These are phyloP conservation scores for Rafetus swinhoei DNA, from an alignment of 2,113 vertebrate genomes.

Conservation along the genomic window DNA sequence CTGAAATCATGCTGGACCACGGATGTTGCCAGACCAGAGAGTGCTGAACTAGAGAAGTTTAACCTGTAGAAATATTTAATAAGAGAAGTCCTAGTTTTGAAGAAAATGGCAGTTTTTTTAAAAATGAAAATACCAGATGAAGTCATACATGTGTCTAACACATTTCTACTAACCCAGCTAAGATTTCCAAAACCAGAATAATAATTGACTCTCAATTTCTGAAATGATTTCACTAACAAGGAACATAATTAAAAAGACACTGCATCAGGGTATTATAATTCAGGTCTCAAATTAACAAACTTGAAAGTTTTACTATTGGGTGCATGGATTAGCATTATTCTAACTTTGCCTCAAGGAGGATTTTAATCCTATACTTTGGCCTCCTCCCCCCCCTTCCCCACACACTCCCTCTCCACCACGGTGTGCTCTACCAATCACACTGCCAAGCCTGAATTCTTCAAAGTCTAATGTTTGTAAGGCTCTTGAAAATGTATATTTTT, in stretches of 20 bases:
- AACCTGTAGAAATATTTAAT: neutral
- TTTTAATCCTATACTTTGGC: neutral
- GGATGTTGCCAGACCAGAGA: too few species aligned
- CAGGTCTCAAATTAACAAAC: neutral
- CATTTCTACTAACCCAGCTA: neutral
- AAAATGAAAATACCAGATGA: neutral
- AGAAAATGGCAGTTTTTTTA: neutral
- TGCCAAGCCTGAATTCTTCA: neutral
- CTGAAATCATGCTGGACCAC: too few species aligned
- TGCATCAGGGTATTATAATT: neutral
- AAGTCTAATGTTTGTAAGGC: neutral
- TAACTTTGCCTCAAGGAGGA: neutral
- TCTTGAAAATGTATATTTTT: neutral
- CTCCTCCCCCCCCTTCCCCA: too few species aligned
- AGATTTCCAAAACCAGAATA: neutral
- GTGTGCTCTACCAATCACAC: neutral
- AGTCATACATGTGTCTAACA: neutral
- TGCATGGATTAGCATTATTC: neutral
- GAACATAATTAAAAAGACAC: neutral
- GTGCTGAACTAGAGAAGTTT: too few species aligned
- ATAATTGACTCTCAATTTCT: neutral
- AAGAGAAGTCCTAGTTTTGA: neutral
- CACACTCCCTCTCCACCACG: too few species aligned
- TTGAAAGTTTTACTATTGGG: neutral
- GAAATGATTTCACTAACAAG: neutral